Conservation (phyloP, 1,140 invertebrate genomes). For the Ips typographus region DNA sequence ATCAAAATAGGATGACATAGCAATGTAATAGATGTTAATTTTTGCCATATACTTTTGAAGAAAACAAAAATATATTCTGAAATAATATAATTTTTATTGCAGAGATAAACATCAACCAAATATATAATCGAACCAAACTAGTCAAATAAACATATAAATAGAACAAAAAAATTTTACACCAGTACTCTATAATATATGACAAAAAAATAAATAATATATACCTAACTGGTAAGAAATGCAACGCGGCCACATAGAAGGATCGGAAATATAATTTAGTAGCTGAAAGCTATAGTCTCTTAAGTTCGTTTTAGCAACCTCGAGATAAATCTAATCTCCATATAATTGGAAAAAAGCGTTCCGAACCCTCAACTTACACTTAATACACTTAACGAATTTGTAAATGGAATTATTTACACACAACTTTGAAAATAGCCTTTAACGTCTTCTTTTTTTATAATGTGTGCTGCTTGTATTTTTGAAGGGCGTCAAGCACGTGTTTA, state of each 20-base stretch:
- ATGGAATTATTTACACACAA: neutral
- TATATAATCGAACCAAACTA: slow-evolving; percentile 6
- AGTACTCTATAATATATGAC: neutral
- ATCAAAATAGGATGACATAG: too few species aligned
- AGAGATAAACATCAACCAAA: slow-evolving; percentile 30
- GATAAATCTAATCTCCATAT: neutral
- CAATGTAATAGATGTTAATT: too few species aligned
- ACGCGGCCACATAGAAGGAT: neutral
- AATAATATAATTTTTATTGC: slow-evolving; percentile 11
- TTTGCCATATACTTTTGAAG: neutral
- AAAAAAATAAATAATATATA: slow-evolving; percentile 17
- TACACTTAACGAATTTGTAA: neutral
- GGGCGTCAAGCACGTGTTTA: too few species aligned
- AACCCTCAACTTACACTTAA: neutral
- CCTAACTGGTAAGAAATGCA: slow-evolving; percentile 14
- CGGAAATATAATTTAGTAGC: neutral
- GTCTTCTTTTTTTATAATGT: neutral
- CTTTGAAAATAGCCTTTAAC: neutral
- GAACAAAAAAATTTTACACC: slow-evolving; percentile 13
- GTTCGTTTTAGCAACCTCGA: too few species aligned
- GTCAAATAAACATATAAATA: slow-evolving; percentile 15
- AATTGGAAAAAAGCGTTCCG: neutral
- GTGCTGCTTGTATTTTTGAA: neutral
- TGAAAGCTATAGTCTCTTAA: too few species aligned
- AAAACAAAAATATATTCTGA: neutral